Percentiles rank a stretch among this genome's conserved stretches.
Evolutionary conservation across 2,797 vertebrate species (phyloP).

Genomic region (Sternarchorhynchus goeldii): DNA sequence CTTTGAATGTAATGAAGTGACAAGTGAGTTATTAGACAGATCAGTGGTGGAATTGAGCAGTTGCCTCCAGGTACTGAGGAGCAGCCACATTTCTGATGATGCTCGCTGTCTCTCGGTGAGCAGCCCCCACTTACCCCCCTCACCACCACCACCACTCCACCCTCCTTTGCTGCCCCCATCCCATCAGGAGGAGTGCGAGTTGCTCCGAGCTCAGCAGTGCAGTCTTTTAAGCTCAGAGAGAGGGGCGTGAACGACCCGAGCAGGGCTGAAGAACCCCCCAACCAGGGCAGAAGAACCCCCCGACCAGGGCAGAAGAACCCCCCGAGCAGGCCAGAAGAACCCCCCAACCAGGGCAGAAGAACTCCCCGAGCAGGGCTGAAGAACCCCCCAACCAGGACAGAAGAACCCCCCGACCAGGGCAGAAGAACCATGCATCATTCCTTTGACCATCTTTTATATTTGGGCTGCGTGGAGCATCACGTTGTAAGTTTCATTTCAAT

Average conservation of each 20-base stretch:
- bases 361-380: not conserved
- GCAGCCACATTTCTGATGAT: slow-evolving; percentile 77
- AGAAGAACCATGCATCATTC: no score
- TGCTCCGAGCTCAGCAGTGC: slow-evolving; percentile 66
- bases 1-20: slow-evolving; percentile 91
- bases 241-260: not conserved
- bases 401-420: not conserved
- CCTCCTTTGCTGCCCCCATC: not conserved
- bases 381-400: no score
- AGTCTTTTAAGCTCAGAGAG: slow-evolving; percentile 21
- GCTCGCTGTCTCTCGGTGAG: slow-evolving; percentile 32
- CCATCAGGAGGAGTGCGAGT: slow-evolving; percentile 43
- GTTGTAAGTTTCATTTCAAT: slow-evolving; percentile 26
- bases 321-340: no score
- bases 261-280: not conserved
- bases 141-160: not conserved
- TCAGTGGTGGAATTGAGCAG: slow-evolving; percentile 85
- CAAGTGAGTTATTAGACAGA: slow-evolving; percentile 95
- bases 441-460: slow-evolving; percentile 26
- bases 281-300: not conserved
- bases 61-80: slow-evolving; percentile 82
- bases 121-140: not conserved
- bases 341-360: not conserved
- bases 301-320: no score
- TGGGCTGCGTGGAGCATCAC: not conserved